A percentile compares a stretch with the other conserved stretches of the same genome.
These are phyloP conservation scores for Percopsis omiscomaycus DNA, from an alignment of 2,797 vertebrate species.

Conservation along the genomic window DNA sequence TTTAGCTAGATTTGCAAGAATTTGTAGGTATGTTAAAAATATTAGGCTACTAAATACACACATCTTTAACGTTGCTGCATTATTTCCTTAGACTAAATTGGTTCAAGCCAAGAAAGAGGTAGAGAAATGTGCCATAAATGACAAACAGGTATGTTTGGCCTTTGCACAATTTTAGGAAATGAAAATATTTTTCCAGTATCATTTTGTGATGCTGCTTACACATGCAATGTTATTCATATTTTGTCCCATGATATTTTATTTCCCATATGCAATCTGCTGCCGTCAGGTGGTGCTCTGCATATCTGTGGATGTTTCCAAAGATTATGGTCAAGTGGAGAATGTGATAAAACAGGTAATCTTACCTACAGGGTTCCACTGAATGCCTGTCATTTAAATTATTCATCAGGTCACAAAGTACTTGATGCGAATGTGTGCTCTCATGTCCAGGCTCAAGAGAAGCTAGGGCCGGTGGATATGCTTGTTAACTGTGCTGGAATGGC, in stretches of 20 bases:
- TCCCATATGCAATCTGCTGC: conserved; percentile 18
- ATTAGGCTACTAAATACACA: background rate
- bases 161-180: background rate
- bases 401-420: background rate
- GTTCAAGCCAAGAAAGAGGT: conserved; percentile 96
- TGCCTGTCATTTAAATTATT: conserved; percentile 32
- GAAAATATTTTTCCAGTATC: background rate
- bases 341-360: conserved; percentile 92
- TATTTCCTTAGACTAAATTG: conserved; percentile 81
- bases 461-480: conserved; percentile 98
- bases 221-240: background rate
- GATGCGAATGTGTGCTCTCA: conserved; percentile 21
- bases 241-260: background rate
- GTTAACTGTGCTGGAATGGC: conserved; percentile 93
- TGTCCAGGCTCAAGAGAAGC: conserved; percentile 92
- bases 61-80: background rate
- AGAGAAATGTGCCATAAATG: conserved; percentile 92
- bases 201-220: background rate
- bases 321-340: conserved; percentile 92
- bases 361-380: conserved; percentile 8
- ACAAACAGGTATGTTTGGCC: conserved; percentile 87
- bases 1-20: too few species aligned
- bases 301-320: conserved; percentile 94
- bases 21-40: too few species aligned
- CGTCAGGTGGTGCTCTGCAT: conserved; percentile 95